phyloP scores from a whole-genome alignment of 2,113 vertebrate species.

The Antechinus stuartii region DNA sequence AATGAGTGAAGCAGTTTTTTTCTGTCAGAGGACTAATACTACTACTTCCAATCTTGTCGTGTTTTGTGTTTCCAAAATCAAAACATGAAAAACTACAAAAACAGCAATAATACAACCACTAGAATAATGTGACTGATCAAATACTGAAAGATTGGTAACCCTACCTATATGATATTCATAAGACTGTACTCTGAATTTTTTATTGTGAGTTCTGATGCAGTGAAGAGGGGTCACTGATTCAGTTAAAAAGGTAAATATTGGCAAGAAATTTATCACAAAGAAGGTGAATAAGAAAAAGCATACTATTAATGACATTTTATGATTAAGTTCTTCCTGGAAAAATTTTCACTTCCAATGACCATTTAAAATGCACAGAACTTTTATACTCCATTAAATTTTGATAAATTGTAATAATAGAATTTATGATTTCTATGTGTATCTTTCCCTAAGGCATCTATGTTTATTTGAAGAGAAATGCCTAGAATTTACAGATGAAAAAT shows the following conservation, averaged over 20 bases:
- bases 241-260: not conserved
- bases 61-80: not conserved
- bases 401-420: not conserved
- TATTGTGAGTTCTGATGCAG: not conserved
- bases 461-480: not conserved
- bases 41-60: not conserved
- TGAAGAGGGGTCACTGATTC: not conserved
- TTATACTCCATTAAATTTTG: not conserved
- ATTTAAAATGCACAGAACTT: not conserved
- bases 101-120: not conserved
- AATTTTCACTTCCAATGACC: conserved; percentile 24
- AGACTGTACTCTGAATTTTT: not conserved
- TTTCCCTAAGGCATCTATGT: too few species aligned
- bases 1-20: conserved; percentile 10
- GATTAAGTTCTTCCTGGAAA: not conserved
- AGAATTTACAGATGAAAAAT: not conserved
- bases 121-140: not conserved
- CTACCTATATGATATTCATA: not conserved
- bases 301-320: conserved; percentile 16
- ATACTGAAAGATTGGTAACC: not conserved
- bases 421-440: not conserved
- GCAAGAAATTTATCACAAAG: conserved; percentile 6
- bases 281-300: not conserved
- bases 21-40: not conserved
- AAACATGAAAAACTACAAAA: not conserved